These are phyloP conservation scores for Rana temporaria DNA, from an alignment of 2,113 vertebrate species.

Conservation along the genomic window DNA sequence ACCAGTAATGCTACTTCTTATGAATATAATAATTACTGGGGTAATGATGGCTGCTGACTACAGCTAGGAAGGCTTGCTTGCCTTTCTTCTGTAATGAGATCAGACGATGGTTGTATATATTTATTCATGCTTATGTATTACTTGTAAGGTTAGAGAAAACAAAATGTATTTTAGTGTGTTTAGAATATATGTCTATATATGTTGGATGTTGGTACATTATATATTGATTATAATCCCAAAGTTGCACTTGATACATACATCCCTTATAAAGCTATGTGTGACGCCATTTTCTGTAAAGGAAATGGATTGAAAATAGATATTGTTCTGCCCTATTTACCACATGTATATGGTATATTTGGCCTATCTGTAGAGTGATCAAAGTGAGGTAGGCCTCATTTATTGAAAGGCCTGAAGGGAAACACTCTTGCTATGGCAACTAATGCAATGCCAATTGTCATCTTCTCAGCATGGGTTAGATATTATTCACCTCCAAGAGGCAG, in stretches of 20 bases:
- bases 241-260: conserved; percentile 16
- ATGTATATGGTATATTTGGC: too few species aligned
- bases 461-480: too few species aligned
- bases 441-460: too few species aligned
- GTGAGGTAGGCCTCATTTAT: too few species aligned
- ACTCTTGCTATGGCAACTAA: too few species aligned
- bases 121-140: conserved; percentile 42
- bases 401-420: too few species aligned
- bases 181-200: conserved; percentile 40
- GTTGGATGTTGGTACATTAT: conserved; percentile 43
- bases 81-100: background rate
- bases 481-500: too few species aligned
- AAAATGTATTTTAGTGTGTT: conserved; percentile 14
- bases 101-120: conserved; percentile 41
- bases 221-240: conserved; percentile 12
- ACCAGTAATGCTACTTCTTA: conserved; percentile 26
- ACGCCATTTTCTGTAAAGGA: too few species aligned
- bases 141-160: conserved; percentile 39
- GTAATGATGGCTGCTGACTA: conserved; percentile 10
- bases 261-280: too few species aligned
- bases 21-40: conserved; percentile 8
- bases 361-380: too few species aligned
- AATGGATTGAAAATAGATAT: too few species aligned
- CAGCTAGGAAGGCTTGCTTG: background rate
- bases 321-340: too few species aligned